phyloP scores from a whole-genome alignment of 2,888 invertebrate species.

The Cheilosia vulpina region DNA sequence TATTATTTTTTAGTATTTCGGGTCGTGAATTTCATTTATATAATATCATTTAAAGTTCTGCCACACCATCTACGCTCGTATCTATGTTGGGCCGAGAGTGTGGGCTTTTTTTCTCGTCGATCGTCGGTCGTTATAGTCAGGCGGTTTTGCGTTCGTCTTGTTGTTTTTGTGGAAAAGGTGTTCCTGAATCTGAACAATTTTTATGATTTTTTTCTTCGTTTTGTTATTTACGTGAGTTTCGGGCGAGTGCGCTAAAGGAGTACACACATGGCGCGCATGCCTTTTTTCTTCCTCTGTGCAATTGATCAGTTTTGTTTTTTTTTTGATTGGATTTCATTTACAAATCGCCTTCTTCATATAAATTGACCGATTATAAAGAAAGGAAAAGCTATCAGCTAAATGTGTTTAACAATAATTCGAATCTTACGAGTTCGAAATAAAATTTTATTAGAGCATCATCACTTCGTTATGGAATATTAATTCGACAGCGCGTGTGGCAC shows the following conservation, averaged over 20 bases:
- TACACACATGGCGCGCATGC: slow-evolving; percentile 56
- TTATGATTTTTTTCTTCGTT: slow-evolving; percentile 39
- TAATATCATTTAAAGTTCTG: slow-evolving; percentile 67
- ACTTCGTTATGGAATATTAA: background rate
- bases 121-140: slow-evolving; percentile 51
- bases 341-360: background rate
- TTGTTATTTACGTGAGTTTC: slow-evolving; percentile 59
- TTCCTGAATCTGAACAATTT: slow-evolving; percentile 53
- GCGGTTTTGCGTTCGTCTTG: slow-evolving; percentile 13
- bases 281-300: slow-evolving; percentile 9
- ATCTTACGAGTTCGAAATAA: background rate
- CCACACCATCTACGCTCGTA: slow-evolving; percentile 41
- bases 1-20: slow-evolving; percentile 55
- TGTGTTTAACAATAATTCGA: background rate
- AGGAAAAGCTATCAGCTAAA: no score
- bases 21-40: slow-evolving; percentile 70
- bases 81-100: slow-evolving; percentile 59
- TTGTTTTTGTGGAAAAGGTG: slow-evolving; percentile 57
- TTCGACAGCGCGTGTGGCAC: no score
- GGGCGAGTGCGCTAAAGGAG: slow-evolving; percentile 57
- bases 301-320: slow-evolving; percentile 21
- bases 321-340: background rate
- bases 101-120: slow-evolving; percentile 55
- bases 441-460: slow-evolving; percentile 4
- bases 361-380: no score